Conservation (phyloP, 2,113 vertebrate genomes). For the Galbula dea region DNA sequence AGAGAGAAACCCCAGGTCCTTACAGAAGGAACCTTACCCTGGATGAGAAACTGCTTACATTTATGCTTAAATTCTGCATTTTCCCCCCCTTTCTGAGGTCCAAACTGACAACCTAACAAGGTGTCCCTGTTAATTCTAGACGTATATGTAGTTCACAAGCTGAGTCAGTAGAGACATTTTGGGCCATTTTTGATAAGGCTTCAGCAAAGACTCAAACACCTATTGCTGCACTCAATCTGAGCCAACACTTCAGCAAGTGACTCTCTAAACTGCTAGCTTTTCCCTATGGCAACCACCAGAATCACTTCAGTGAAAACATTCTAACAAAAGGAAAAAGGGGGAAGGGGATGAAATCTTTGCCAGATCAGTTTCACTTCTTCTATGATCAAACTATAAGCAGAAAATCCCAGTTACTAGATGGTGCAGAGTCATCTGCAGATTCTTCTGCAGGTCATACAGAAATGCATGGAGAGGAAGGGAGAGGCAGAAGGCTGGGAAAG, state of each 20-base stretch:
- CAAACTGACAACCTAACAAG: neutral
- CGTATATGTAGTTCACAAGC: conserved; percentile 18
- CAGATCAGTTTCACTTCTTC: neutral
- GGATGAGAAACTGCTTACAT: neutral
- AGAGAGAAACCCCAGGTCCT: neutral
- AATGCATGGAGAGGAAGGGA: neutral
- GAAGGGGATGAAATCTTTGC: neutral
- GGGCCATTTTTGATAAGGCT: conserved; percentile 27
- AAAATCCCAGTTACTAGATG: neutral
- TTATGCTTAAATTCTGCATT: neutral
- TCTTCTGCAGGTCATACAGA: neutral
- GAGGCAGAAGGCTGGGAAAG: neutral
- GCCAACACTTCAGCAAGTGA: conserved; percentile 13
- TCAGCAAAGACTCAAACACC: conserved; percentile 35
- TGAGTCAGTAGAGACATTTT: conserved; percentile 28
- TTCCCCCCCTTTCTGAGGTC: neutral
- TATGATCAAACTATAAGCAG: neutral
- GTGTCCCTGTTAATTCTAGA: neutral
- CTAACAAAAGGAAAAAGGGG: no score
- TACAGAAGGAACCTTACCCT: neutral
- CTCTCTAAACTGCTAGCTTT: neutral
- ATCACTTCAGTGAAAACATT: neutral
- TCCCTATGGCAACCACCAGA: conserved; percentile 26
- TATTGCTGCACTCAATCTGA: conserved; percentile 15
- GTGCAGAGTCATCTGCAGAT: neutral